Evolutionary conservation across 2,888 invertebrate species (phyloP).

Genomic region (Scaptomyza tumidula): DNA sequence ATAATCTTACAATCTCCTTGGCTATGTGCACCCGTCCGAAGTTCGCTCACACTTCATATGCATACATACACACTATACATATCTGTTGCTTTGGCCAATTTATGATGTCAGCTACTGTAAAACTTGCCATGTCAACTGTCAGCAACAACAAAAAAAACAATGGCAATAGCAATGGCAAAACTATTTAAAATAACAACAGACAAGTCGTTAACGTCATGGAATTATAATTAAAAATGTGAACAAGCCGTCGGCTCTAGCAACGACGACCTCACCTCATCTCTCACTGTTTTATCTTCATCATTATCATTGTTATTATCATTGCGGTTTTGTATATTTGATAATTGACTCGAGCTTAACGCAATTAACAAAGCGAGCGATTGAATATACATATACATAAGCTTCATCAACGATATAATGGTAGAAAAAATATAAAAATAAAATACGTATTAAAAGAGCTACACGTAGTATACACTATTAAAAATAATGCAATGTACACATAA

Average conservation of each 20-base stretch:
- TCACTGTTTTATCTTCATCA: constrained; percentile 1
- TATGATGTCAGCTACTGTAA: constrained; percentile 63
- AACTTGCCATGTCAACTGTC: constrained; percentile 46
- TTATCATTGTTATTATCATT: constrained; percentile 13
- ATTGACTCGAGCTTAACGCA: constrained; percentile 72
- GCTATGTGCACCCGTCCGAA: constrained; percentile 13
- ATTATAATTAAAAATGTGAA: constrained; percentile 66
- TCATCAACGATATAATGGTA: constrained; percentile 32
- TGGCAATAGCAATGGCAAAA: constrained; percentile 47
- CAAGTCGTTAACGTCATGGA: constrained; percentile 62
- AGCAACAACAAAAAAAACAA: constrained; percentile 19
- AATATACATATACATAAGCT: constrained; percentile 27
- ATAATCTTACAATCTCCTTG: constrained; percentile 32
- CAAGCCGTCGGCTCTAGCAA: constrained; percentile 45
- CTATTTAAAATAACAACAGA: constrained; percentile 47
- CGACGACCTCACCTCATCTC: constrained; percentile 29
- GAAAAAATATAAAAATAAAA: constrained; percentile 19
- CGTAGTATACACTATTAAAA: constrained; percentile 6
- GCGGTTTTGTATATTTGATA: constrained; percentile 57
- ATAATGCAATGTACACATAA: constrained; percentile 35
- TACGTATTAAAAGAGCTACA: not conserved
- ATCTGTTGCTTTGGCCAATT: constrained; percentile 37
- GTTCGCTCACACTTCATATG: constrained; percentile 30
- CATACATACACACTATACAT: not conserved
- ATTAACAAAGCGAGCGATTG: constrained; percentile 65